Base-by-base conservation (phyloP, 2,797 vertebrate genomes). In the Neosilurus mollespiculum region DNA sequence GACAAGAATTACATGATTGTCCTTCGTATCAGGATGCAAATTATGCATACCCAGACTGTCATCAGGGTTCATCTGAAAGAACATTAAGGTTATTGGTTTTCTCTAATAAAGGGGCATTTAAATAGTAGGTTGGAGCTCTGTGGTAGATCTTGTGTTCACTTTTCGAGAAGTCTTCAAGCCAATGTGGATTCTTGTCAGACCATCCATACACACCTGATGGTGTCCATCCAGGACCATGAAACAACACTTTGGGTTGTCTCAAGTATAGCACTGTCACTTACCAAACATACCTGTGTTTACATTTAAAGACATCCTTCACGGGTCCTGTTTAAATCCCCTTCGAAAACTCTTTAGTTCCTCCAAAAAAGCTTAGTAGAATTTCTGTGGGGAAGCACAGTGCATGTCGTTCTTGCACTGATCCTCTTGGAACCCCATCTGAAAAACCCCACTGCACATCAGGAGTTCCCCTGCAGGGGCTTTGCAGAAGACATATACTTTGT, bases 101-200 rank as follows among this genome's bases (percentile, higher is more conserved):
- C 53, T 71, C 12, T 85, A 85, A 86, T 83, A 81, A 51, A 81
- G 37, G 24, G 9, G 24, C 4, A 14, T 30, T 83, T 85, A 16
- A 34, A 20, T 43, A 54, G 56, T 24, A 30, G 53, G 65, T 71
- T 43, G 9, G 11, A 18, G 70, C 16, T 11, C 73, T 62, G 73
- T 9, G 56, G 78, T 56, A 82, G 54, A 34, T 56, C 14, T 26
- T 26, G 53, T 78, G n/a, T 51, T 43, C 37, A 43, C 37, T 43
- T 43, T 43, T 2, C 2, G 37, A 43, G 37, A 43, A 18, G 15
- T 9, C n/a, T 59, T 76, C 54, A 76, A 22, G 18, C 14, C 30
- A 59, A 59, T n/a, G 24, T 75, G 30, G 54, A 76, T 37, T 9
- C 34, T 30, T 22, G 16, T 43, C n/a, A 30, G 5, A 56, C 14